These are phyloP conservation scores for Chaetophractus vellerosus DNA, from an alignment of 2,797 vertebrate genomes.

Conservation along the genomic window DNA sequence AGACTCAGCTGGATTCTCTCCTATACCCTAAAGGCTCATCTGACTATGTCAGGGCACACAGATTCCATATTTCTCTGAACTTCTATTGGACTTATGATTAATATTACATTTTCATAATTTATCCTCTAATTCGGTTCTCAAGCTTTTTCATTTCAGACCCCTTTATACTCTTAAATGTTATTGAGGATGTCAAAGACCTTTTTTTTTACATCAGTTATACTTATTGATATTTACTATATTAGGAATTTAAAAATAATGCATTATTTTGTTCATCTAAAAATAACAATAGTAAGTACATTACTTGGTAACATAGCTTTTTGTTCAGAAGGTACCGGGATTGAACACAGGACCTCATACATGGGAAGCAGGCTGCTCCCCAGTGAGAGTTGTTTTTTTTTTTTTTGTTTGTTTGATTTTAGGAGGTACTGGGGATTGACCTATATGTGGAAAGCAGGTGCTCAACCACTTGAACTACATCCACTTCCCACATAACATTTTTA, in stretches of 20 bases:
- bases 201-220: neutral
- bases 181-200: neutral
- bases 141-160: neutral
- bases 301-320: neutral
- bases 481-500: neutral
- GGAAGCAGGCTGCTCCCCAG: too few species aligned
- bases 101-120: neutral
- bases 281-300: neutral
- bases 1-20: neutral
- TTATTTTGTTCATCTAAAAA: slow-evolving; percentile 7
- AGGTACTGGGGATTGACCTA: too few species aligned
- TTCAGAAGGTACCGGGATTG: too few species aligned
- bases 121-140: neutral
- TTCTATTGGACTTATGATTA: neutral
- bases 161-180: neutral
- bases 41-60: neutral
- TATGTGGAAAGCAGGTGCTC: too few species aligned
- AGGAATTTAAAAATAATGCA: neutral
- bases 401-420: too few species aligned
- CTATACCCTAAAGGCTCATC: neutral
- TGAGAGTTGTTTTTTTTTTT: too few species aligned
- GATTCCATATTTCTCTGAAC: neutral
- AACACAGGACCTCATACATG: too few species aligned
- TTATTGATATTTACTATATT: neutral
- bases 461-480: too few species aligned